These are phyloP conservation scores for Fragum fragum DNA, from an alignment of 2,888 invertebrate species.

Conservation along the genomic window DNA sequence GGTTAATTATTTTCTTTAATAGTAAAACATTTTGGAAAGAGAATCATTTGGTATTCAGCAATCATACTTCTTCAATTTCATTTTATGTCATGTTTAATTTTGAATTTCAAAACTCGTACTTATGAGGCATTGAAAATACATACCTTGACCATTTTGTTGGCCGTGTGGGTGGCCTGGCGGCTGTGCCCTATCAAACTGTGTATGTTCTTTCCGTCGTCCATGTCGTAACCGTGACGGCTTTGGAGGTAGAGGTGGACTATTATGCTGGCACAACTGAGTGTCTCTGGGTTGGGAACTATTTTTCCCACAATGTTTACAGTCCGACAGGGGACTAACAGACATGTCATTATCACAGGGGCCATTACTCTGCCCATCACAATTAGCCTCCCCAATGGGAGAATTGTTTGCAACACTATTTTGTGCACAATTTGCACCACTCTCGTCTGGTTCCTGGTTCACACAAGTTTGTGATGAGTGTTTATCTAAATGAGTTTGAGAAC, in stretches of 20 bases:
- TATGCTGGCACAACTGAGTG: constrained; percentile 53
- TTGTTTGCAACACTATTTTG: constrained; percentile 42
- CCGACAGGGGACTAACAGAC: not conserved
- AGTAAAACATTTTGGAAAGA: too few relatives aligned
- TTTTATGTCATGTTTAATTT: too few relatives aligned
- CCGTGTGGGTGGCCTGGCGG: constrained; percentile 52
- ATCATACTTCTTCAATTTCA: too few relatives aligned
- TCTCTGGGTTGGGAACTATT: constrained; percentile 32
- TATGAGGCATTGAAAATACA: too few relatives aligned
- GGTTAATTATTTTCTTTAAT: too few relatives aligned
- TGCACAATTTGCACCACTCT: not conserved
- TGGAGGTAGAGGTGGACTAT: constrained; percentile 70
- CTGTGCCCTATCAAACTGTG: constrained; percentile 64
- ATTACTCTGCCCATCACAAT: constrained; percentile 40
- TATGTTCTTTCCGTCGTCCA: constrained; percentile 57
- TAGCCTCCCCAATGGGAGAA: constrained; percentile 42
- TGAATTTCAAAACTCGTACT: too few relatives aligned
- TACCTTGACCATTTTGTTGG: constrained; percentile 47
- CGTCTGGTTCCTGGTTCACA: constrained; percentile 35
- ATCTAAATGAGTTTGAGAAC: constrained; percentile 31
- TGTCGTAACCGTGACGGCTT: constrained; percentile 63
- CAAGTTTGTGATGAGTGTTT: constrained; percentile 23
- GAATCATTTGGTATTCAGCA: too few relatives aligned
- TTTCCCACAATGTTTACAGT: constrained; percentile 59
- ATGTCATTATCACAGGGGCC: constrained; percentile 42